Conservation (phyloP, 1,140 invertebrate species). For the Atta colombica region DNA sequence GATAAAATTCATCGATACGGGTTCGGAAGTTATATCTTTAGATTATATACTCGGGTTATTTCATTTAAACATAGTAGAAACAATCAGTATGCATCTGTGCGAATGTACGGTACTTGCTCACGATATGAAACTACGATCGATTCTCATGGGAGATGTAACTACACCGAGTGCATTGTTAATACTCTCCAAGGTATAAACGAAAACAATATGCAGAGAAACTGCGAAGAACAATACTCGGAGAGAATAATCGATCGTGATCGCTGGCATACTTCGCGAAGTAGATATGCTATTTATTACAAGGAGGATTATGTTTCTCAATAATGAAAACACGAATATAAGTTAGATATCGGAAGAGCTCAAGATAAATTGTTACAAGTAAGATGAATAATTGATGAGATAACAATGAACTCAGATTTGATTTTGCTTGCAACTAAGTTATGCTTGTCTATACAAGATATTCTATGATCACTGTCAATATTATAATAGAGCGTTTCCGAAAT, state of each 20-base stretch:
- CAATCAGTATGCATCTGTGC: slow-evolving; percentile 53
- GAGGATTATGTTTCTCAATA: slow-evolving; percentile 48
- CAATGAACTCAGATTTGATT: neutral
- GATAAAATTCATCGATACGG: neutral
- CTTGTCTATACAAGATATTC: neutral
- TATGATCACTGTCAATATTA: no score
- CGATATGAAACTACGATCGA: slow-evolving; percentile 65
- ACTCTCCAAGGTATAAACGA: slow-evolving; percentile 56
- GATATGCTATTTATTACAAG: slow-evolving; percentile 34
- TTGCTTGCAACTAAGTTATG: neutral
- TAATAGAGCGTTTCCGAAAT: neutral
- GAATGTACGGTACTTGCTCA: slow-evolving; percentile 51
- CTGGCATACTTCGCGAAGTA: slow-evolving; percentile 16
- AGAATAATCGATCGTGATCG: slow-evolving; percentile 58
- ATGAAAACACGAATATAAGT: slow-evolving; percentile 44
- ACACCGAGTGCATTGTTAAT: slow-evolving; percentile 53
- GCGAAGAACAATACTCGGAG: slow-evolving; percentile 49
- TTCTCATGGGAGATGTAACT: slow-evolving; percentile 43
- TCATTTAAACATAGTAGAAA: slow-evolving; percentile 49
- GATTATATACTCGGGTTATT: slow-evolving; percentile 23
- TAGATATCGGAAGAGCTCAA: neutral
- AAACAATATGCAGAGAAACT: slow-evolving; percentile 61
- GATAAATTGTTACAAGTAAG: neutral
- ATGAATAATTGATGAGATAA: slow-evolving; percentile 11
- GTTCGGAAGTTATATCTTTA: slow-evolving; percentile 1